Evolutionary conservation across 2,888 invertebrate species (phyloP).

Genomic region (Pseudoips prasinana): DNA sequence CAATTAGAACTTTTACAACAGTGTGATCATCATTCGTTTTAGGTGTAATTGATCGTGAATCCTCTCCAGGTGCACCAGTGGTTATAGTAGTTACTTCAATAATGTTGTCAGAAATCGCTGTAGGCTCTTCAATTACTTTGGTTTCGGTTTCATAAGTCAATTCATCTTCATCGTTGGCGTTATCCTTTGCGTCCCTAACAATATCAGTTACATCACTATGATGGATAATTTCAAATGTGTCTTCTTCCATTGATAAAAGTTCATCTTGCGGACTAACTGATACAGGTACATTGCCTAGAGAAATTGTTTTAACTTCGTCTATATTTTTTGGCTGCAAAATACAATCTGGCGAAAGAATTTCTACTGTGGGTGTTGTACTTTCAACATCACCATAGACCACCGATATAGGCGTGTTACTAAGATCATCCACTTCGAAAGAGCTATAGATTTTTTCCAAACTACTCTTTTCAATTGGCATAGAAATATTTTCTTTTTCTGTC

Average conservation of each 20-base stretch:
- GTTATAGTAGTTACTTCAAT: conserved; percentile 3
- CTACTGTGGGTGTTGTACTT: conserved; percentile 23
- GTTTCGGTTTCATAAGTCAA: neutral
- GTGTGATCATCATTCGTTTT: conserved; percentile 15
- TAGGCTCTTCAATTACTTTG: neutral
- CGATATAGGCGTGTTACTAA: conserved; percentile 43
- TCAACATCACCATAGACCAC: conserved; percentile 39
- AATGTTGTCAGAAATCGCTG: conserved; percentile 1
- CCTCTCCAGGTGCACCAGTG: neutral
- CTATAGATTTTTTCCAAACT: conserved; percentile 31
- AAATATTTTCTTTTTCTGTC: neutral
- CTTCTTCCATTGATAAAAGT: conserved; percentile 14
- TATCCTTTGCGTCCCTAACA: conserved; percentile 1
- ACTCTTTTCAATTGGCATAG: conserved; percentile 7
- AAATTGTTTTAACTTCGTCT: neutral
- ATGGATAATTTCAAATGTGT: conserved; percentile 36
- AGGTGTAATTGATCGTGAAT: conserved; percentile 7
- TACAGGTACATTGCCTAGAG: too few species aligned
- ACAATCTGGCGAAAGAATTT: conserved; percentile 8
- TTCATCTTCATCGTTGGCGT: neutral
- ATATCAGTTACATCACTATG: conserved; percentile 21
- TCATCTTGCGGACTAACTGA: conserved; percentile 6
- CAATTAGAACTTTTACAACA: conserved; percentile 16
- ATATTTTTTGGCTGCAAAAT: conserved; percentile 3
- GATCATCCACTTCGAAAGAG: conserved; percentile 51